Conservation (phyloP, 2,797 vertebrate species). For the Macropodus opercularis region DNA sequence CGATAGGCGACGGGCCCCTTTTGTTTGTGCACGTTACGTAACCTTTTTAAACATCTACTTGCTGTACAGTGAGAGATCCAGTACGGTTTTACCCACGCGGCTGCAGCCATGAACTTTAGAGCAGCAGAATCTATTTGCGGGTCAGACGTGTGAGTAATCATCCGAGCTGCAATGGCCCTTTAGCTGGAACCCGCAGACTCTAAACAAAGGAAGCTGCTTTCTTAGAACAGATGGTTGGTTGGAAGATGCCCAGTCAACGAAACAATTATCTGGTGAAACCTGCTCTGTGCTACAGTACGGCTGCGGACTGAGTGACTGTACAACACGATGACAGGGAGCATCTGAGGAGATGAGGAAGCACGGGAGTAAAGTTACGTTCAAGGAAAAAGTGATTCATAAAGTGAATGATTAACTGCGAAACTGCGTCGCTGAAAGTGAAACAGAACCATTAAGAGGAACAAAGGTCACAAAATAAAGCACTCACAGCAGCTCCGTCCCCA, state of each 20-base stretch:
- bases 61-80: conserved; percentile 12
- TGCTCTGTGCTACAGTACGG: conserved; percentile 11
- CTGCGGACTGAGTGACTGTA: conserved; percentile 10
- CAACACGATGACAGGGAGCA: conserved; percentile 19
- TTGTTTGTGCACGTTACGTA: conserved; percentile 54
- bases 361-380: neutral
- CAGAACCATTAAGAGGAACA: neutral
- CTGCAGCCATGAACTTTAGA: conserved; percentile 7
- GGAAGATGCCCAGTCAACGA: conserved; percentile 36
- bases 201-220: conserved; percentile 13
- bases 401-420: conserved; percentile 14
- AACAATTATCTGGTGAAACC: conserved; percentile 37
- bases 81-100: neutral
- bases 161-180: conserved; percentile 14
- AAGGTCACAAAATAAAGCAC: conserved; percentile 63
- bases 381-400: conserved; percentile 8
- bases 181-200: conserved; percentile 6
- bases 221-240: conserved; percentile 3
- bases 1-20: conserved; percentile 47
- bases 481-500: conserved; percentile 91
- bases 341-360: conserved; percentile 25
- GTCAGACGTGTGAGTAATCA: conserved; percentile 39
- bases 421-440: conserved; percentile 21
- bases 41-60: conserved; percentile 40
- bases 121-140: conserved; percentile 8